phyloP scores from a whole-genome alignment of 2,113 vertebrate species.

The Atherinomorus stipes region DNA sequence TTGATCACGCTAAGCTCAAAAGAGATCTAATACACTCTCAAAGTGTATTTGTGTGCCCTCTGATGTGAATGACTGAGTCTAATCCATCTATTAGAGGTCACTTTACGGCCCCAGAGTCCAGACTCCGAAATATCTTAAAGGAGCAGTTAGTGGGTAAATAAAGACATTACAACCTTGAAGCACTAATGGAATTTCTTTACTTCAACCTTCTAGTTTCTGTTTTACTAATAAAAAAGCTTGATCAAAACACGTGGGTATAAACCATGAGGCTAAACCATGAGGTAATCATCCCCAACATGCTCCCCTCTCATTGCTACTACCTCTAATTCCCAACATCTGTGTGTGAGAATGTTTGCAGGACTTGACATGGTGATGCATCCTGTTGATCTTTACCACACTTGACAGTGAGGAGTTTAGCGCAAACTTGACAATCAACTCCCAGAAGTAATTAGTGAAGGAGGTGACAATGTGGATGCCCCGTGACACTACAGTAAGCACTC shows the following conservation, averaged over 20 bases:
- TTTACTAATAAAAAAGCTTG: constrained; percentile 21
- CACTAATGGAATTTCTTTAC: constrained; percentile 31
- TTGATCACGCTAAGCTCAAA: constrained; percentile 74
- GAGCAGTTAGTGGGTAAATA: constrained; percentile 38
- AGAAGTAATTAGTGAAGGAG: constrained; percentile 6
- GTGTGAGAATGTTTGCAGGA: background rate
- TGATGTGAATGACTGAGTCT: constrained; percentile 59
- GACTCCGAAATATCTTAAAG: constrained; percentile 52
- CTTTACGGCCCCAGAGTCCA: constrained; percentile 51
- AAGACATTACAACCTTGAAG: constrained; percentile 32
- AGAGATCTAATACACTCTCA: constrained; percentile 64
- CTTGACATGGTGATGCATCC: background rate
- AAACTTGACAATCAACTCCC: constrained; percentile 11
- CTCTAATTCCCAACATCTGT: constrained; percentile 14
- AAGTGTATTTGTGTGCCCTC: constrained; percentile 60
- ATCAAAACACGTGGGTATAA: constrained; percentile 17
- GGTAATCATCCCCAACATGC: constrained; percentile 1
- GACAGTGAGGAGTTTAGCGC: background rate
- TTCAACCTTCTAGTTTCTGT: constrained; percentile 5
- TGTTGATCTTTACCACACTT: constrained; percentile 6
- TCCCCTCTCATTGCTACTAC: background rate
- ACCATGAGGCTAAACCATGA: constrained; percentile 1
- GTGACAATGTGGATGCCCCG: constrained; percentile 6
- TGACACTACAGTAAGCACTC: constrained; percentile 9
- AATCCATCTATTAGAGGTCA: constrained; percentile 72